Base-by-base conservation (phyloP, 2,113 vertebrate species). In the Zingel zingel region DNA sequence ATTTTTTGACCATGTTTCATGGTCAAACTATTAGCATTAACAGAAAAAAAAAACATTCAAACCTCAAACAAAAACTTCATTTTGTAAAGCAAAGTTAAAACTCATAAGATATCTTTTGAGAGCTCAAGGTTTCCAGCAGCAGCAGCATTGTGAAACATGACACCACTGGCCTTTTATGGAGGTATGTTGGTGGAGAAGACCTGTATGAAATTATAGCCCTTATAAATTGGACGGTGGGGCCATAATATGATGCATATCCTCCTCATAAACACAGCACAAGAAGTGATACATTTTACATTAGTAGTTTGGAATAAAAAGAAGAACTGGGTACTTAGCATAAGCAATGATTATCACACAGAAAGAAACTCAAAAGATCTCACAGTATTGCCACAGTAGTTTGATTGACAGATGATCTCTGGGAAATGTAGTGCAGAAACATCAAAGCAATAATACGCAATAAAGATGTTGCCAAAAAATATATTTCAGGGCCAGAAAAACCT, bases 121-220 rank as follows among this genome's bases (percentile, higher is more conserved):
- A 76, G 47, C 43, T 77, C 61, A 62, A 82, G 63, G 53, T 65
- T 70, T 84, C 50, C 23, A 81, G 74, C 6, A 75, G 39, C 74
- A 66, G 57, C 73, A 54, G 53, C 61, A 71, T 9, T 15, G 25
- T 71, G 70, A 36, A 53, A 66, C 18, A 30, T 72, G 12, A 59
- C 47, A 33, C 74, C 21, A 25, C 83, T 56, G 39, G 11, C 36
- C 6, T 54, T 75, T 66, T 71, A 75, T 11, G 21, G 62, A 69
- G 33, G n/a, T 14, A 36, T 43, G 71, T 67, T 57, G 69, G 77
- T 63, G 74, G 50, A 73, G 78, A 64, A 54, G 58, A 73, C 43
- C 62, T 36, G 74, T 54, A 23, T 74, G 36, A 63, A 75, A 69
- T 56, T 14, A 57, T 1, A 54, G 36, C 30, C 47, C 0, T 47